Evolutionary conservation across 2,797 vertebrate genomes (phyloP), one percentile per base, ranked within the genome.

Genomic region (Oreochromis grahami): DNA sequence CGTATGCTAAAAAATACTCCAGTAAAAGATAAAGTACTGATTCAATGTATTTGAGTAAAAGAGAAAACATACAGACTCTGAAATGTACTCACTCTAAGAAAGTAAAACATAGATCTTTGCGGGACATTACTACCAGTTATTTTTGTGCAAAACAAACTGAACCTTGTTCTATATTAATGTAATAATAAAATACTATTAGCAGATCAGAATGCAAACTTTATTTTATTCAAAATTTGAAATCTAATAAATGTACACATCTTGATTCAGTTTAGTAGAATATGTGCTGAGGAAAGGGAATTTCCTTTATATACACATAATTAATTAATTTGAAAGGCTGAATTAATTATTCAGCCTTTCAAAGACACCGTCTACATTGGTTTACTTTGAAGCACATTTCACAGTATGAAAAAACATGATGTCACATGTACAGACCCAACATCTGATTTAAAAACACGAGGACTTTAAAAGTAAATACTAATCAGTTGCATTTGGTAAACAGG

Each of bases 21-120:
- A 32, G 55, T 32, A 58, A 0, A 58, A 58, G 55, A 32, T 17
- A 58, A 58, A 58, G 55, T 58, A 58, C 55, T 58, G 55, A 58
- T 32, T 58, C 14, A 58, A 6, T 32, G 8, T 4, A 10, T 58
- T 0, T 26, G 17, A 6, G 26, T 58, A 58, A 58, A 32, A 58
- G 26, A 56, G 14, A 2, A 58, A 58, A 32, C 55, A 32, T 32
- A 58, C 55, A 1, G 3, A 58, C 26, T 58, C 55, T 17, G 14
- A 1, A 8, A 58, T 32, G 26, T 1, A 17, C 5, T 0, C 1
- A 32, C 3, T 17, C 5, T 58, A 3, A 32, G 55, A 29, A 17
- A 5, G 8, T 32, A 58, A 58, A 9, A 0, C 1, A 4, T 6
- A 24, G 52, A 3, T 53, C 21, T 53, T 24, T 12, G 6, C 21